Conservation (phyloP, 2,113 vertebrate species). For the Plecotus auritus region DNA sequence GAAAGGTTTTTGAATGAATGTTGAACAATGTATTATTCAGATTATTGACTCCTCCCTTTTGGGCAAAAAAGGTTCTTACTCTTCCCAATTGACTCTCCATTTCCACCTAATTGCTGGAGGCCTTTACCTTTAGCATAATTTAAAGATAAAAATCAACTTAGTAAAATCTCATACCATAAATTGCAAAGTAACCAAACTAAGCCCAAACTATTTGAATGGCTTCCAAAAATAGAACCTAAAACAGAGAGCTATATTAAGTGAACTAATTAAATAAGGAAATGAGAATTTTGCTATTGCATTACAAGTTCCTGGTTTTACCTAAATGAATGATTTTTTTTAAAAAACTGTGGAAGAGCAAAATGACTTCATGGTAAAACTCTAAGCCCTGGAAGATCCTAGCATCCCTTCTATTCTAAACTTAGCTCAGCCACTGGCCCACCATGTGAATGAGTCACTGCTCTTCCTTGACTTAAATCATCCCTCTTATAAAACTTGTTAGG, state of each 20-base stretch:
- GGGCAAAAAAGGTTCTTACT: constrained; percentile 34
- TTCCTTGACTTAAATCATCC: constrained; percentile 85
- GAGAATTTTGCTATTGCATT: constrained; percentile 36
- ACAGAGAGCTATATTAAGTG: constrained; percentile 27
- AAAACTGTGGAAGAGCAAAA: constrained; percentile 55
- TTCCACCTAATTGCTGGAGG: constrained; percentile 23
- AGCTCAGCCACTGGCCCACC: constrained; percentile 82
- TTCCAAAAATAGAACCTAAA: constrained; percentile 43
- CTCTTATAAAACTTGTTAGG: constrained; percentile 87
- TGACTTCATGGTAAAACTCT: constrained; percentile 71
- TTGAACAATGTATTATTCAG: constrained; percentile 1
- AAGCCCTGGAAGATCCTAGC: constrained; percentile 72
- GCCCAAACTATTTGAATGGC: constrained; percentile 27
- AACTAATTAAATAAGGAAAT: constrained; percentile 65
- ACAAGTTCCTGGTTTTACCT: constrained; percentile 57
- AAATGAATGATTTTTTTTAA: constrained; percentile 44
- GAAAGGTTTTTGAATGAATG: constrained; percentile 32
- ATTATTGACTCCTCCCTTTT: background rate
- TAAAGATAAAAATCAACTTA: constrained; percentile 32
- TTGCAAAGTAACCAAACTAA: constrained; percentile 29
- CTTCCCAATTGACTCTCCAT: background rate
- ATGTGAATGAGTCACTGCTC: constrained; percentile 83
- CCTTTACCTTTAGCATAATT: constrained; percentile 6
- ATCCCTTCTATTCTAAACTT: constrained; percentile 82
- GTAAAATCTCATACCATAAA: constrained; percentile 21